phyloP scores from a whole-genome alignment of 2,797 vertebrate species.

The Yasuhikotakia modesta region DNA sequence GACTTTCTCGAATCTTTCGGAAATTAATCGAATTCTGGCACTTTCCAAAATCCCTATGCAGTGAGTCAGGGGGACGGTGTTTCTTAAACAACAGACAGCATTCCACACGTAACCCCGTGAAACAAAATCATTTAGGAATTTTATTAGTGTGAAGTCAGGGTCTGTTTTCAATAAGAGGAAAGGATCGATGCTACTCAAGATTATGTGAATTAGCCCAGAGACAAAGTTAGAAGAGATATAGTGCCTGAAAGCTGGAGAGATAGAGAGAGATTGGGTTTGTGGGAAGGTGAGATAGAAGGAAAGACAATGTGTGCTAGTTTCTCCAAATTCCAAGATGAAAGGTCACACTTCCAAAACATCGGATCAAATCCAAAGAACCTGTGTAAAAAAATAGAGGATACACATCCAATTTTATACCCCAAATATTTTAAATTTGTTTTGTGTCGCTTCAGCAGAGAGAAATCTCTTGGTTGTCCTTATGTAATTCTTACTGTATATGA shows the following conservation, averaged over 20 bases:
- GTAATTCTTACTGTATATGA: background rate
- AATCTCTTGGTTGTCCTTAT: conserved; percentile 1
- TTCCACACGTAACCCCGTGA: conserved; percentile 10
- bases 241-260: background rate
- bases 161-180: background rate
- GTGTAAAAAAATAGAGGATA: background rate
- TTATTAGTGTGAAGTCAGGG: background rate
- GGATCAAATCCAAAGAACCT: conserved; percentile 20
- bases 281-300: conserved; percentile 1
- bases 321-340: conserved; percentile 23
- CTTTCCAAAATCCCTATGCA: background rate
- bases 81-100: background rate
- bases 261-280: background rate
- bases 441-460: conserved; percentile 6
- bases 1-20: background rate
- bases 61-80: background rate
- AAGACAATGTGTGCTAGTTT: background rate
- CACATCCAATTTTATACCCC: conserved; percentile 33
- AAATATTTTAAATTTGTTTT: conserved; percentile 43
- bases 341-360: background rate
- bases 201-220: conserved; percentile 26
- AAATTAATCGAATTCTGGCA: background rate
- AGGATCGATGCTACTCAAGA: background rate
- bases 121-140: conserved; percentile 1
- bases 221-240: conserved; percentile 12